Evolutionary conservation across 2,888 invertebrate species (phyloP), one percentile per base, ranked within the genome.

Genomic region (Agrochola lota): DNA sequence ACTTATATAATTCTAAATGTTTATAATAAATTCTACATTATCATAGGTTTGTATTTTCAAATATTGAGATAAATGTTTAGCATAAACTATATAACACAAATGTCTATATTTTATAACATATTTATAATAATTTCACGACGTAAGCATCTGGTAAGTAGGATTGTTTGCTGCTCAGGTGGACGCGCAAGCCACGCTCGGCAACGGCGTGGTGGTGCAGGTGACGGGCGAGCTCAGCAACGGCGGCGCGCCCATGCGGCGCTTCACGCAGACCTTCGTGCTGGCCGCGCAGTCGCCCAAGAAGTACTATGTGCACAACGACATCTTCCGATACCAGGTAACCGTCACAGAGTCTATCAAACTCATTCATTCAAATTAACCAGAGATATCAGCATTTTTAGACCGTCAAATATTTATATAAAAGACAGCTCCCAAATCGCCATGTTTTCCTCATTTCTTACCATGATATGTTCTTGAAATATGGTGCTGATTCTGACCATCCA

Each of bases 261-360:
- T 99, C 97, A 99, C 99, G 94, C 99, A 99, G 97, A 99, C 99
- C 89, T 96, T 99, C 97, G 99, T 99, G 78, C 97, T 99, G 94
- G 99, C 99, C 83, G 98, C 99, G 81, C 99, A 99, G 96, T 98
- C 99, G 78, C 99, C 99, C 80, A 99, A 99, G 97, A 99, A 99
- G 97, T 99, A 99, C 97, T 99, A 99, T 95, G 99, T 99, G 82
- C 99, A 99, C 96, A 99, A 99, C 95, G 99, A 99, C 96, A 99
- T 99, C 95, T 99, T 99, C 97, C 98, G 99, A 86, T 99, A 99
- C 95, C 99, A 99, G 97, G 99, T 97, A n/a, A 60, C 49, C 46
- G 7, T 23, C 26, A 46, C 46, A 20, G 11, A 26, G 20, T 30
- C 15, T 49, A 15, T 49, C 20, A 20, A 67, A 67, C 15, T 12